These are phyloP conservation scores for Brachymystax lenok DNA, from an alignment of 2,797 vertebrate genomes.

Conservation along the genomic window DNA sequence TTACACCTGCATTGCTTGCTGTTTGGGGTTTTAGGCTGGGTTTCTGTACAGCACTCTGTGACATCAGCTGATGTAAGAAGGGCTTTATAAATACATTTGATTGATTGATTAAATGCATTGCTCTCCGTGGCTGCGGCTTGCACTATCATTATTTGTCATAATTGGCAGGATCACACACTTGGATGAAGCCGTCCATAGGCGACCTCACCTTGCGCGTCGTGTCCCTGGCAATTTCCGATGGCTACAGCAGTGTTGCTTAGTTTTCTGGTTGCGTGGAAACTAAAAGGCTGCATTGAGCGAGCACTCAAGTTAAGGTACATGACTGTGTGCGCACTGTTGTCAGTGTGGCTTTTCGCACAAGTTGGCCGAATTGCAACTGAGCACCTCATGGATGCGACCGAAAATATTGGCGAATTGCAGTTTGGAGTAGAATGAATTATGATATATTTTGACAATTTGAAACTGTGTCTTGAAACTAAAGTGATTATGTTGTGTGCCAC, in stretches of 20 bases:
- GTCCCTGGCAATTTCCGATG: constrained; percentile 29
- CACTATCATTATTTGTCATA: constrained; percentile 24
- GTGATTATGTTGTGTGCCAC: constrained; percentile 19
- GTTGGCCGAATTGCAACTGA: constrained; percentile 38
- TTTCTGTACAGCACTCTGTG: too few relatives aligned
- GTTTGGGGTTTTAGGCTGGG: too few relatives aligned
- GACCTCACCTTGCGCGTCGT: constrained; percentile 23
- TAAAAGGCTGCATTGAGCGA: constrained; percentile 46
- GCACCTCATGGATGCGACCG: constrained; percentile 39
- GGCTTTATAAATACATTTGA: too few relatives aligned
- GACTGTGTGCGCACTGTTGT: constrained; percentile 27
- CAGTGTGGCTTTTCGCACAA: too few relatives aligned
- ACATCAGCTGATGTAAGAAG: too few relatives aligned
- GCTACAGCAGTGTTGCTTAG: constrained; percentile 39
- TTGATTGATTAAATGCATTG: neutral
- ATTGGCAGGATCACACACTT: constrained; percentile 15
- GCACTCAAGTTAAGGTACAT: constrained; percentile 42
- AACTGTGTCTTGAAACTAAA: neutral
- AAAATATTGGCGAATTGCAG: neutral
- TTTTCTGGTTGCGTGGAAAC: constrained; percentile 78
- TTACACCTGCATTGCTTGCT: too few relatives aligned
- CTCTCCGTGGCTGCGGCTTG: neutral
- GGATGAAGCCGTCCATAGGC: constrained; percentile 27
- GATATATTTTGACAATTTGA: constrained; percentile 16
- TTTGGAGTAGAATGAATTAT: neutral